Percentiles rank a stretch among this genome's conserved stretches.
Evolutionary conservation across 2,888 invertebrate genomes (phyloP).

Genomic region (Drosophila austrosaltans): DNA sequence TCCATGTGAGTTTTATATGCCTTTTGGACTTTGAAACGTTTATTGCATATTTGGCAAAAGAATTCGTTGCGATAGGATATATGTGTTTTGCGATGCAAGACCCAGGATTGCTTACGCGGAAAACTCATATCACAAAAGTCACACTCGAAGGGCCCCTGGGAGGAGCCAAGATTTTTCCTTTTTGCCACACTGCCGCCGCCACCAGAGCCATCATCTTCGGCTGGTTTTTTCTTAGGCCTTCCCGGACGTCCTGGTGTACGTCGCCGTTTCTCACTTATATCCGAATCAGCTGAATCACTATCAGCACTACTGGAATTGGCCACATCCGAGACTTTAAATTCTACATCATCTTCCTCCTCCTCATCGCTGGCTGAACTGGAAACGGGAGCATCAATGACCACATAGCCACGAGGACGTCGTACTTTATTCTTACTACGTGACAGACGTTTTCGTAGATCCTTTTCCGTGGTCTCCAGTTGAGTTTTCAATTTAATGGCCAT

Average conservation of each 20-base stretch:
- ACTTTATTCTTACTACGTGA: conserved; percentile 82
- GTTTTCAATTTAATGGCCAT: conserved; percentile 82
- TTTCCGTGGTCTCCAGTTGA: conserved; percentile 82
- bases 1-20: conserved; percentile 83
- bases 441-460: conserved; percentile 81
- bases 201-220: conserved; percentile 49
- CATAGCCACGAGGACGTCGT: conserved; percentile 80
- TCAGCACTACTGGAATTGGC: conserved; percentile 76
- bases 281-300: conserved; percentile 79
- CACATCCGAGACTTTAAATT: conserved; percentile 82
- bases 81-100: conserved; percentile 84
- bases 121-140: conserved; percentile 84
- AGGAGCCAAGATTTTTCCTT: conserved; percentile 49
- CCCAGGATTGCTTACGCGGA: conserved; percentile 84
- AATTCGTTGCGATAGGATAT: conserved; percentile 78
- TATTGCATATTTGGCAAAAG: conserved; percentile 83
- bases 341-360: conserved; percentile 80
- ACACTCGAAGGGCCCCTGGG: conserved; percentile 59
- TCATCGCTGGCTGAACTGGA: conserved; percentile 79
- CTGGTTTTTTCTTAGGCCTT: conserved; percentile 37
- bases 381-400: conserved; percentile 82
- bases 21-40: conserved; percentile 83
- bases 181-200: conserved; percentile 52
- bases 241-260: conserved; percentile 61
- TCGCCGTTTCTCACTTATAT: conserved; percentile 70